phyloP scores from a whole-genome alignment of 37 sponge, comb jelly and placozoan genomes.

The Eunapius fragilis region DNA sequence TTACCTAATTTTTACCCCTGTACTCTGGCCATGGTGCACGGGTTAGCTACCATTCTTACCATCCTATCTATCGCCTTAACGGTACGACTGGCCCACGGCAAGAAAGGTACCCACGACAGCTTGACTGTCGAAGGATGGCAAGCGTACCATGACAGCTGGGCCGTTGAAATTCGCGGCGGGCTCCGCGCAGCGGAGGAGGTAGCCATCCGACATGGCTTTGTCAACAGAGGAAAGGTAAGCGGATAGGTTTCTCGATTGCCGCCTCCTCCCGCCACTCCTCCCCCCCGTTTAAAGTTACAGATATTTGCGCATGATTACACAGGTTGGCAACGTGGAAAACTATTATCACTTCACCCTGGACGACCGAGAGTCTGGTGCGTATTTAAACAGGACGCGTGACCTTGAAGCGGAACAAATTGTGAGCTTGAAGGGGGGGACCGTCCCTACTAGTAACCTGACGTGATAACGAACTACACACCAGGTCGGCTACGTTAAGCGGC shows the following conservation, averaged over 20 bases:
- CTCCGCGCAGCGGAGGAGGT: constrained; percentile 9
- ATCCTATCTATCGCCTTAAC: background rate
- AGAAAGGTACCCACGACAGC: too few relatives aligned
- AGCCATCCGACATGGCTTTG: constrained; percentile 46
- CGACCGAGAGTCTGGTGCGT: background rate
- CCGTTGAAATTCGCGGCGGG: constrained; percentile 31
- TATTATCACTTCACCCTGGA: background rate
- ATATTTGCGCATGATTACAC: too few relatives aligned
- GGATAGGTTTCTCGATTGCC: background rate
- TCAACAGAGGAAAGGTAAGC: constrained; percentile 33
- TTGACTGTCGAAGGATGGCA: background rate
- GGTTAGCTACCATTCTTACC: background rate
- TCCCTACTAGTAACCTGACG: background rate
- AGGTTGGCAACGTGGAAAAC: background rate
- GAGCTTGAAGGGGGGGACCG: background rate
- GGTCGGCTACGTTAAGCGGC: constrained; percentile 74
- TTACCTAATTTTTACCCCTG: background rate
- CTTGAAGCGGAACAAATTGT: background rate
- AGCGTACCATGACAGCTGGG: constrained; percentile 15
- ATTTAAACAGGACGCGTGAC: background rate
- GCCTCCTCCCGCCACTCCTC: too few relatives aligned
- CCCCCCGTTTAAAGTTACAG: too few relatives aligned
- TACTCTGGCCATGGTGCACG: background rate
- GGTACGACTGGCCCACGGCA: background rate
- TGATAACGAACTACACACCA: background rate